Percentiles rank a stretch among this genome's conserved stretches.
Evolutionary conservation across 2,888 invertebrate species (phyloP).

Genomic region (Adela reaumurella): DNA sequence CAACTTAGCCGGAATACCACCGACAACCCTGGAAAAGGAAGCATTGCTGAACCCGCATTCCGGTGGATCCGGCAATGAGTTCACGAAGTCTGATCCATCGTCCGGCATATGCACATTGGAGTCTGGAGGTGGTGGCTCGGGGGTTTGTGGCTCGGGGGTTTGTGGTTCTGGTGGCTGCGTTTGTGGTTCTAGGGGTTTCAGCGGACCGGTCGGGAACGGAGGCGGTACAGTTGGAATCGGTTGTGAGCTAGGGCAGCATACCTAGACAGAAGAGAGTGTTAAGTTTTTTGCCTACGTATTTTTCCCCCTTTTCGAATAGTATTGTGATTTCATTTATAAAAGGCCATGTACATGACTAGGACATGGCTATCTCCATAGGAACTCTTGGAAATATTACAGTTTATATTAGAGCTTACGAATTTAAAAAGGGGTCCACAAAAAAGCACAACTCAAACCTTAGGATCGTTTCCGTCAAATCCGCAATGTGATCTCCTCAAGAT

Average conservation of each 20-base stretch:
- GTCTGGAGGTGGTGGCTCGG: slow-evolving; percentile 11
- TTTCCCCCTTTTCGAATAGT: no score
- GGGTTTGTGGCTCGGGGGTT: slow-evolving; percentile 6
- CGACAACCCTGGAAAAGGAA: slow-evolving; percentile 63
- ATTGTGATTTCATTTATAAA: no score
- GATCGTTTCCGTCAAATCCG: slow-evolving; percentile 60
- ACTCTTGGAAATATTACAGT: no score
- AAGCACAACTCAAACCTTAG: slow-evolving; percentile 65
- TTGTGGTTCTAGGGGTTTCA: slow-evolving; percentile 12
- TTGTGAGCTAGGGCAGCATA: slow-evolving; percentile 8
- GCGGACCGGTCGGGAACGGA: no score
- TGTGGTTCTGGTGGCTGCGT: slow-evolving; percentile 6
- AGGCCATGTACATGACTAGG: no score
- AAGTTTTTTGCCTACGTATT: no score
- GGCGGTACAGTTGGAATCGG: slow-evolving; percentile 4
- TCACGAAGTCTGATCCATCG: slow-evolving; percentile 14
- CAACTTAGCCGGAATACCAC: slow-evolving; percentile 63
- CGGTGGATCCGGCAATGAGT: slow-evolving; percentile 32
- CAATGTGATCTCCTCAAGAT: slow-evolving; percentile 65
- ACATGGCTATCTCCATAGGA: no score
- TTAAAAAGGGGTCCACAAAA: no score
- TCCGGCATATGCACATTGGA: slow-evolving; percentile 6
- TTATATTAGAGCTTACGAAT: no score
- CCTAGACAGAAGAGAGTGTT: no score
- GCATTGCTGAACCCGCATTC: slow-evolving; percentile 63